Conservation (phyloP, 2,888 invertebrate genomes). For the Watsonalla cultraria region DNA sequence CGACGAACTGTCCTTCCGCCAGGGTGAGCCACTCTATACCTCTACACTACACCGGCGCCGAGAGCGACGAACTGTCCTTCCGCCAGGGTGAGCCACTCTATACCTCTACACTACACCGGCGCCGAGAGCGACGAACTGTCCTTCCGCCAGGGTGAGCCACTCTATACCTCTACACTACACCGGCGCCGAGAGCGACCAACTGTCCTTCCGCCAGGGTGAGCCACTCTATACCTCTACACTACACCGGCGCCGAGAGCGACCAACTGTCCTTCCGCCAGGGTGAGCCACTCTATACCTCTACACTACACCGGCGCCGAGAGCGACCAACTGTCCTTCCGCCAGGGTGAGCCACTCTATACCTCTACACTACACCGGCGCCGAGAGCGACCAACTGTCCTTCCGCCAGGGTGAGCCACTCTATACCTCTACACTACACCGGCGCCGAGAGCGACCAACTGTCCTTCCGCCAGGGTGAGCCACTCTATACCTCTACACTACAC, state of each 20-base stretch:
- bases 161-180: not conserved
- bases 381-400: conserved; percentile 80
- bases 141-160: conserved; percentile 90
- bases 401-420: conserved; percentile 85
- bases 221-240: not conserved
- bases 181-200: conserved; percentile 58
- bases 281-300: conserved; percentile 37
- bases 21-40: conserved; percentile 79
- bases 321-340: conserved; percentile 83
- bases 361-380: conserved; percentile 1
- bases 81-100: conserved; percentile 85
- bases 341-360: conserved; percentile 79
- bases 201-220: conserved; percentile 90
- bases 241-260: conserved; percentile 38
- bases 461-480: conserved; percentile 90
- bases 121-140: conserved; percentile 80
- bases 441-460: conserved; percentile 56
- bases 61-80: conserved; percentile 86
- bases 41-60: conserved; percentile 2
- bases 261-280: conserved; percentile 90
- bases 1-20: conserved; percentile 86
- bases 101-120: not conserved
- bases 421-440: not conserved
- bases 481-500: not conserved
- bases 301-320: conserved; percentile 36